Conservation (phyloP, 2,888 invertebrate genomes). For the Venusia cambrica region DNA sequence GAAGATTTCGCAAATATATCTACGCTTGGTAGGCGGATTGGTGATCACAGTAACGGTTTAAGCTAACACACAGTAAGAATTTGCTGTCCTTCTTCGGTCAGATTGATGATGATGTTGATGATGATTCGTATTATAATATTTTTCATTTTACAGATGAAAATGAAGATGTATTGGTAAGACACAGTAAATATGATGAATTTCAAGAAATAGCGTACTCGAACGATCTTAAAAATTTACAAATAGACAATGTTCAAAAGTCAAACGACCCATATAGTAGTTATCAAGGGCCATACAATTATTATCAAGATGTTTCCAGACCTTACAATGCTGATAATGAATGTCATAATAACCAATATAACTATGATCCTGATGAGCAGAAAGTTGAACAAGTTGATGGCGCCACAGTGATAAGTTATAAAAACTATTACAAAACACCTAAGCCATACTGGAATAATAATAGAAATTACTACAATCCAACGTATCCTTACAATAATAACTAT, state of each 20-base stretch:
- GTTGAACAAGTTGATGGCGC: constrained; percentile 4
- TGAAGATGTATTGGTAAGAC: constrained; percentile 10
- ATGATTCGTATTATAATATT: not conserved
- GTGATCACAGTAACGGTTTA: too few relatives aligned
- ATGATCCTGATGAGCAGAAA: not conserved
- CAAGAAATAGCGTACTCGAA: constrained; percentile 10
- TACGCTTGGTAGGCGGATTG: too few relatives aligned
- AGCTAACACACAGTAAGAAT: too few relatives aligned
- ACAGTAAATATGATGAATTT: constrained; percentile 19
- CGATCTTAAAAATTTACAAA: not conserved
- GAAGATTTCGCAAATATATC: too few relatives aligned
- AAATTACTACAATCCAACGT: constrained; percentile 1
- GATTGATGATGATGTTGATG: too few relatives aligned
- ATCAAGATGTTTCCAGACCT: not conserved
- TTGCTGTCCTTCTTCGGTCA: too few relatives aligned
- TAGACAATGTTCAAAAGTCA: not conserved
- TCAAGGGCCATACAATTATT: not conserved
- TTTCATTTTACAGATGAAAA: constrained; percentile 9
- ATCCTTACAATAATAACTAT: too few relatives aligned
- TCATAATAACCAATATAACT: not conserved
- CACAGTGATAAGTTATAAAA: constrained; percentile 8
- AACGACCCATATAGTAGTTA: not conserved
- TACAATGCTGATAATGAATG: not conserved
- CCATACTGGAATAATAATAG: not conserved
- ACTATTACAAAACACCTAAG: constrained; percentile 8